Conservation (phyloP, 2,797 vertebrate species). For the Podarcis siculus region DNA sequence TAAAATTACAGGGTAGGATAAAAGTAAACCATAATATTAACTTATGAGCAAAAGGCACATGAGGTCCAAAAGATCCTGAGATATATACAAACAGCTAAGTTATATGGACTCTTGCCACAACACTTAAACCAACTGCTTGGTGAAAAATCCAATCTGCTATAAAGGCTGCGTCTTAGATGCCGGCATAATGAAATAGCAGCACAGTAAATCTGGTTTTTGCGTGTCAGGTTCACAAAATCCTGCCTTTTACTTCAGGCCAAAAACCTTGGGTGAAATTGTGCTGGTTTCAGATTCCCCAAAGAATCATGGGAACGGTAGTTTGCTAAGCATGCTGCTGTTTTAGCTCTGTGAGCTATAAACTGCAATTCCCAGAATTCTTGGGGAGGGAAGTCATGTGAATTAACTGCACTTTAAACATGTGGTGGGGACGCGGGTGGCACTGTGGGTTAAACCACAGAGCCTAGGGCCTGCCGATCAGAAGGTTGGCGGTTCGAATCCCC, state of each 20-base stretch:
- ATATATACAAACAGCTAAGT: constrained; percentile 16
- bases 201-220: not conserved
- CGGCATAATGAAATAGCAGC: not conserved
- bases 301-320: too few species aligned
- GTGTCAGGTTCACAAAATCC: not conserved
- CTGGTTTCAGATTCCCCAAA: not conserved
- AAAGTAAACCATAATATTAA: constrained; percentile 37
- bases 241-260: not conserved
- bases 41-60: constrained; percentile 14
- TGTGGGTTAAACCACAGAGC: too few species aligned
- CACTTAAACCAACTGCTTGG: constrained; percentile 26
- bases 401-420: too few species aligned
- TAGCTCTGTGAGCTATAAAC: too few species aligned
- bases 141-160: not conserved
- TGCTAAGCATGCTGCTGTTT: too few species aligned
- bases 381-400: too few species aligned
- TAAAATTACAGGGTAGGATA: constrained; percentile 46
- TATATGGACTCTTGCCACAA: constrained; percentile 15
- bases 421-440: too few species aligned
- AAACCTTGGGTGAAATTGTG: not conserved
- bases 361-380: too few species aligned
- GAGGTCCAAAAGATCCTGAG: constrained; percentile 41
- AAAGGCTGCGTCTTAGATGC: not conserved
- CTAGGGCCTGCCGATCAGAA: too few species aligned
- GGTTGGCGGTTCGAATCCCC: too few species aligned